Evolutionary conservation across 1,140 invertebrate genomes (phyloP), one percentile per base, ranked within the genome.

Genomic region (Apolygus lucorum): DNA sequence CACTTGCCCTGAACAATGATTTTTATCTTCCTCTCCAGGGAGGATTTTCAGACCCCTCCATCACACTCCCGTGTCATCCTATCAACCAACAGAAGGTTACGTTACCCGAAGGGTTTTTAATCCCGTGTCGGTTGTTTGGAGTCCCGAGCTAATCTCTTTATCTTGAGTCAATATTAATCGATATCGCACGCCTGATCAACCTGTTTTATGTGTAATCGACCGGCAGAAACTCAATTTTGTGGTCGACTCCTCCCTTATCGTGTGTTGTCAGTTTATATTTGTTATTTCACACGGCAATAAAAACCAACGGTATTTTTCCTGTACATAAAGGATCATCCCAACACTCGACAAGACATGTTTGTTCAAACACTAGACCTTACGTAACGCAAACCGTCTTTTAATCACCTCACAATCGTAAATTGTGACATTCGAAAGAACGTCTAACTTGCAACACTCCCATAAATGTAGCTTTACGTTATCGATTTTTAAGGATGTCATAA

Each of bases 161-260:
- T 49, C 34, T 49, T 49, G 34, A 49, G 34, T 49, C 34, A 49
- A 49, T 49, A 49, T 49, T 49, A 49, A 49, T 49, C 34, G 34
- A 49, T 49, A 49, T 49, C 34, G 34, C 34, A 11, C 34, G 34
- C 34, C 34, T 17, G 34, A 49, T 49, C 34, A 49, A 49, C 34
- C 34, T 17, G 34, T 49, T 49, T 49, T 49, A 49, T 49, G 8
- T 8, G 8, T 49, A 49, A 17, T 17, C 8, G 17, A 11, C 34
- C 34, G 34, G 8, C 17, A 49, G 17, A 49, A 49, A 49, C 34
- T 49, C 17, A 49, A 49, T 49, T 49, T 49, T 17, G 34, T 11
- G 34, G 17, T 8, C 17, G 17, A 49, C 8, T 49, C 34, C 34
- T 49, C 34, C 17, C 34, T 17, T 49, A 49, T 8, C 8, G 34